Base-by-base conservation (phyloP, 2,113 vertebrate species). In the Aleadryas rufinucha region DNA sequence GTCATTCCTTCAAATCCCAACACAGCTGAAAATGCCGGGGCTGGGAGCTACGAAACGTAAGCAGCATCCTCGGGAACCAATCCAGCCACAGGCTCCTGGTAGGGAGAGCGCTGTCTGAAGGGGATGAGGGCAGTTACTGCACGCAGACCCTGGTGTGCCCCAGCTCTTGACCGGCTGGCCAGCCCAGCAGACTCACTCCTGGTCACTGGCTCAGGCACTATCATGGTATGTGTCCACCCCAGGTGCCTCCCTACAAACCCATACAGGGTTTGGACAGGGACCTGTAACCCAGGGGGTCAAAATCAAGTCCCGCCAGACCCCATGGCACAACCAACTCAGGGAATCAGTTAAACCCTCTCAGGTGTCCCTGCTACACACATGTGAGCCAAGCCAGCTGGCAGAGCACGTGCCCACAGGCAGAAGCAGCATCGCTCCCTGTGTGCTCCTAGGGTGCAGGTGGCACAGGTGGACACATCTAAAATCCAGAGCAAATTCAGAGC, bases 241-340 rank as follows among this genome's bases (percentile, higher is more conserved):
- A 44, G 31, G 15, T 23, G 26, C 42, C 64, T 52, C 54, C 14
- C 39, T 19, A 8, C 1, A 1, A 17, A 30, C 16, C 15, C 27
- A 6, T 3, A 1, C 28, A 28, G 42, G 42, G 13, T 16, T 65
- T 6, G 10, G 60, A 16, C 33, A 56, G 52, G 39, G 19, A 68
- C 15, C 8, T 2, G 3, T 19, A 53, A 54, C 27, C 16, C 42
- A 28, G 21, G 5, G 11, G 9, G 5, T 30, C 47, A 66, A 15
- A 79, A 19, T 19, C 0, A 6, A 74, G 54, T 16, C 11, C 21
- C 22, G 11, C 7, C 16, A 45, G 35, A 7, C 3, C 19, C 35
- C 41, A 20, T 0, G 0, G 11, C 60, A 39, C 16, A 17, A 10
- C 17, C 19, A 24, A 2, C 20, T 33, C 2, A 1, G 22, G 59